Evolutionary conservation across 37 sponge, comb jelly and placozoan species (phyloP), one percentile per base, ranked within the genome.

Genomic region (Eunapius fragilis): DNA sequence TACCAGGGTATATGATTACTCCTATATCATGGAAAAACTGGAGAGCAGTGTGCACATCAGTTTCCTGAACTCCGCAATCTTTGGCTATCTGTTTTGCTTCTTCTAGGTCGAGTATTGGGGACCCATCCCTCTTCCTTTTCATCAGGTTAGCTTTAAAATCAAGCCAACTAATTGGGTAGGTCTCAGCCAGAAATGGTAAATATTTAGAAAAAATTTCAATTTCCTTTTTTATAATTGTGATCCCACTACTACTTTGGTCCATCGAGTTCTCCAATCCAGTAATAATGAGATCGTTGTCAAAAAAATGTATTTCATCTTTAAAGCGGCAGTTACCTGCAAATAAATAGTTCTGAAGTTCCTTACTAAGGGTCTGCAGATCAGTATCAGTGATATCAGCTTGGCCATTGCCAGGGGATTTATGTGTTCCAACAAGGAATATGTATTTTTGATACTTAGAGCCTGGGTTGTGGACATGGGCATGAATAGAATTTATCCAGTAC

Each of bases 401-500:
- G 9, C 37, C 75, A 77, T 48, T 9, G 25, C 79, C 41, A 31
- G 86, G 86, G 14, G 34, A 41, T 10, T 68, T 31, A 50, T 88
- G 89, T 31, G 88, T 88, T 2, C 89, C 89, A 22, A 88, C 92
- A 2, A 92, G 48, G 22, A 85, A 37, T 14, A 92, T 86, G 35
- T 76, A 71, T 22, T 67, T 80, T 35, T 71, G 11, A 38, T 79
- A 11, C 45, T 70, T 69, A 6, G n/a, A 4, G 71, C 76, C 69
- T 12, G 41, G n/a, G n/a, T 70, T 82, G 82, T 70, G 58, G 50
- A 81, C 77, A 82, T 88, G 88, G 32, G 86, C 92, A 85, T 82
- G 80, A 30, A 92, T 71, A 17, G 85, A 88, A 37, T 92, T 82
- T 26, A 88, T 25, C 92, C 92, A 92, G 37, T 88, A 92, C 34